A percentile compares a stretch with the other conserved stretches of the same genome.
phyloP scores from a whole-genome alignment of 2,888 invertebrate genomes.

The Phengaris alcon region DNA sequence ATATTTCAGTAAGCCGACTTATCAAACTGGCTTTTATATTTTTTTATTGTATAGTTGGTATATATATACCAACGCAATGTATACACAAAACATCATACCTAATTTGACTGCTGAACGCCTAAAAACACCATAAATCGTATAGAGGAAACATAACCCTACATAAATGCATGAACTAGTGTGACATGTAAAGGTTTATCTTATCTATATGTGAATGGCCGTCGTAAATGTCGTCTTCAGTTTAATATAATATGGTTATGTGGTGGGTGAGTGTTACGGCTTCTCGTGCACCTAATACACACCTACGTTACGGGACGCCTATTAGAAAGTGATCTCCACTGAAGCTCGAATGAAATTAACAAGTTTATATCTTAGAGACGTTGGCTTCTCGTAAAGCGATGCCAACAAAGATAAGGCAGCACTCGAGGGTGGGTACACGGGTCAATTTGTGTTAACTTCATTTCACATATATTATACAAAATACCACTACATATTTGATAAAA shows the following conservation, averaged over 20 bases:
- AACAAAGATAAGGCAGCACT: neutral
- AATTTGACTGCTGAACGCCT: neutral
- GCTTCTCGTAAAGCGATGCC: neutral
- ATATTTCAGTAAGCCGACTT: neutral
- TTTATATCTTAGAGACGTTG: neutral
- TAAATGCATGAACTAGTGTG: neutral
- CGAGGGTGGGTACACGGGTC: neutral
- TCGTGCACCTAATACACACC: neutral
- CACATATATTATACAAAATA: neutral
- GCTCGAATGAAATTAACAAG: slow-evolving; percentile 14
- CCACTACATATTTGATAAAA: too few species aligned
- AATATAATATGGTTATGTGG: neutral
- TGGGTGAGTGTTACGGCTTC: neutral
- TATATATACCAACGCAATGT: too few species aligned
- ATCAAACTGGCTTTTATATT: neutral
- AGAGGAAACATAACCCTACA: slow-evolving; percentile 1
- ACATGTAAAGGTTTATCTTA: neutral
- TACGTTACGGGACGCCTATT: neutral
- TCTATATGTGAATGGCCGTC: neutral
- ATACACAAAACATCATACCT: neutral
- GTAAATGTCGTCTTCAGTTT: neutral
- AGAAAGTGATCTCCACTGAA: slow-evolving; percentile 4
- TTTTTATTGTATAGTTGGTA: too few species aligned
- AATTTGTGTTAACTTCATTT: neutral
- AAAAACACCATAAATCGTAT: neutral